Conservation (phyloP, 2,113 vertebrate species). For the Ptyas mucosa region DNA sequence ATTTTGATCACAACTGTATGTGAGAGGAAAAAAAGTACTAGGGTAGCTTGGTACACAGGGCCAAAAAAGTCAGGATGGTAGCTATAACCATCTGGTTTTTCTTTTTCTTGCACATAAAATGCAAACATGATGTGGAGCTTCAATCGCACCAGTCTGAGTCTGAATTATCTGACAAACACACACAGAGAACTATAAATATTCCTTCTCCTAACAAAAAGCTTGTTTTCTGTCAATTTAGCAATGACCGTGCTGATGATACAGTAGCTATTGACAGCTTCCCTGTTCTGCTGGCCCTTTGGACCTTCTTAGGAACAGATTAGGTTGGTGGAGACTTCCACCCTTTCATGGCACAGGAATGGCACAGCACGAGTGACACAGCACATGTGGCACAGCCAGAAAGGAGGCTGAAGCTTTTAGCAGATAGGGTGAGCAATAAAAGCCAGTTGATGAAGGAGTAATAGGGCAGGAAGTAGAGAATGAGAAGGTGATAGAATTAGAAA, state of each 20-base stretch:
- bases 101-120: not conserved
- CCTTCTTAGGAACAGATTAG: not conserved
- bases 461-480: not conserved
- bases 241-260: not conserved
- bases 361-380: too few relatives aligned
- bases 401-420: not conserved
- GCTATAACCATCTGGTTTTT: not conserved
- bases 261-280: not conserved
- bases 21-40: not conserved
- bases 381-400: too few relatives aligned
- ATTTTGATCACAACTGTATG: too few relatives aligned
- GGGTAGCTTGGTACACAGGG: not conserved
- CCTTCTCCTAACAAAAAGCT: not conserved
- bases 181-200: not conserved
- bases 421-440: not conserved
- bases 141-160: not conserved
- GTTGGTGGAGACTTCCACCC: not conserved
- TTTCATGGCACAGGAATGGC: not conserved
- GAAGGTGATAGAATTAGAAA: not conserved
- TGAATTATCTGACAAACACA: not conserved
- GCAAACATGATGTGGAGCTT: not conserved
- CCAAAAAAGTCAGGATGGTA: not conserved
- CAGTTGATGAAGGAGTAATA: not conserved
- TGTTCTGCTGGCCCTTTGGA: not conserved
- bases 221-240: not conserved